Conservation (phyloP, 2,797 vertebrate genomes). For the Nannoperca obscura region DNA sequence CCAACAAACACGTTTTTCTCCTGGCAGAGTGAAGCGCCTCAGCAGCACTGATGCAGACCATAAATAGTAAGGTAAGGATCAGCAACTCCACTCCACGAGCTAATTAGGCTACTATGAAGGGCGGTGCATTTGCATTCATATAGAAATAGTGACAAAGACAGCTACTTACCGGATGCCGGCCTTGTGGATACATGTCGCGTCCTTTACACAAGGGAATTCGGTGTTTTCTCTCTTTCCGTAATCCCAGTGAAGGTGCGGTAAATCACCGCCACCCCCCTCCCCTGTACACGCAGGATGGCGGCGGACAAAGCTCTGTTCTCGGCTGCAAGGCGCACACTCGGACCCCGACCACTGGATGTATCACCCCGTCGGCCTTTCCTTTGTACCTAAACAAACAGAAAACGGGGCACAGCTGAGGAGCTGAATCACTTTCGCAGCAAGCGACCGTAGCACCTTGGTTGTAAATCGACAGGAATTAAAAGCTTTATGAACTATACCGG, state of each 20-base stretch:
- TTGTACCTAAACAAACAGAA: conserved; percentile 70
- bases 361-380: conserved; percentile 60
- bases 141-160: conserved; percentile 61
- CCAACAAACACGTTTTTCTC: conserved; percentile 46
- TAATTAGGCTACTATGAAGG: conserved; percentile 67
- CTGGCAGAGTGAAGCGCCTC: conserved; percentile 36
- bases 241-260: conserved; percentile 81
- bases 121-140: conserved; percentile 62
- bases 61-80: conserved; percentile 77
- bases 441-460: not conserved
- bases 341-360: conserved; percentile 61
- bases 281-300: conserved; percentile 77
- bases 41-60: conserved; percentile 50
- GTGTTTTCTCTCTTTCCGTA: conserved; percentile 62
- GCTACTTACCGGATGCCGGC: conserved; percentile 95
- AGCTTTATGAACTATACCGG: conserved; percentile 36
- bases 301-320: conserved; percentile 82
- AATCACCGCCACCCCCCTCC: conserved; percentile 82
- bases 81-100: conserved; percentile 61
- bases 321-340: conserved; percentile 67
- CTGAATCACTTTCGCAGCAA: conserved; percentile 22
- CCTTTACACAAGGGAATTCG: conserved; percentile 71
- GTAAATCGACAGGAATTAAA: conserved; percentile 15
- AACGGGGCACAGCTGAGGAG: conserved; percentile 43
- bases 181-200: conserved; percentile 94